Evolutionary conservation across 2,797 vertebrate genomes (phyloP).

Genomic region (Trematomus bernacchii): DNA sequence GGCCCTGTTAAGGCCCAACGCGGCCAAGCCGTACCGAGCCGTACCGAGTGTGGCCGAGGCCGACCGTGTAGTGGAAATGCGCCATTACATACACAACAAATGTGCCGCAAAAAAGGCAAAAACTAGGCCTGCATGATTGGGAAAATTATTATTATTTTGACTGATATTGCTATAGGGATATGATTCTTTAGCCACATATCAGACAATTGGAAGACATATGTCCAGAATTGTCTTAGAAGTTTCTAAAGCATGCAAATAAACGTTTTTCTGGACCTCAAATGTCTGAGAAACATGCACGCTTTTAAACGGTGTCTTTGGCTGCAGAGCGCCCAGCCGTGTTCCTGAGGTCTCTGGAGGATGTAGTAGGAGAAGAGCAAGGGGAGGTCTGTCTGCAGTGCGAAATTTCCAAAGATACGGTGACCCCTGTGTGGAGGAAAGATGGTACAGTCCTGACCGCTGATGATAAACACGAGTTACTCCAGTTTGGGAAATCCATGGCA

Average conservation of each 20-base stretch:
- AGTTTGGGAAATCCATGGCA: slow-evolving; percentile 85
- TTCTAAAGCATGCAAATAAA: background rate
- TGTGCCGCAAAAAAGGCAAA: too few species aligned
- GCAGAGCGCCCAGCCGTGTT: slow-evolving; percentile 92
- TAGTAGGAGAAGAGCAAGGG: slow-evolving; percentile 87
- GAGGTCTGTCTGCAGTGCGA: slow-evolving; percentile 90
- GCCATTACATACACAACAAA: too few species aligned
- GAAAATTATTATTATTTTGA: too few species aligned
- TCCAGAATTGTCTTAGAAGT: too few species aligned
- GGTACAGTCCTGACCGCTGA: slow-evolving; percentile 80
- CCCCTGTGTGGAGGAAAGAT: slow-evolving; percentile 92
- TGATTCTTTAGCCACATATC: too few species aligned
- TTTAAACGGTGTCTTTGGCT: slow-evolving; percentile 8
- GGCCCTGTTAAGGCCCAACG: too few species aligned
- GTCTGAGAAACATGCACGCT: slow-evolving; percentile 12
- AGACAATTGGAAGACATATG: too few species aligned
- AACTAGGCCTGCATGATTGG: too few species aligned
- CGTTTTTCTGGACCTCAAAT: background rate
- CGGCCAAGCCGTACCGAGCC: too few species aligned
- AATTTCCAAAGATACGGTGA: slow-evolving; percentile 90
- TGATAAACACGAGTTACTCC: slow-evolving; percentile 89
- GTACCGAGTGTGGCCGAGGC: too few species aligned
- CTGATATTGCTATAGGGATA: too few species aligned
- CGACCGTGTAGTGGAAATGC: too few species aligned
- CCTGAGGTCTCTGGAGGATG: slow-evolving; percentile 91